These are phyloP conservation scores for Scolanthus callimorphus DNA, from an alignment of 92 coral and sea anemone species.

Conservation along the genomic window DNA sequence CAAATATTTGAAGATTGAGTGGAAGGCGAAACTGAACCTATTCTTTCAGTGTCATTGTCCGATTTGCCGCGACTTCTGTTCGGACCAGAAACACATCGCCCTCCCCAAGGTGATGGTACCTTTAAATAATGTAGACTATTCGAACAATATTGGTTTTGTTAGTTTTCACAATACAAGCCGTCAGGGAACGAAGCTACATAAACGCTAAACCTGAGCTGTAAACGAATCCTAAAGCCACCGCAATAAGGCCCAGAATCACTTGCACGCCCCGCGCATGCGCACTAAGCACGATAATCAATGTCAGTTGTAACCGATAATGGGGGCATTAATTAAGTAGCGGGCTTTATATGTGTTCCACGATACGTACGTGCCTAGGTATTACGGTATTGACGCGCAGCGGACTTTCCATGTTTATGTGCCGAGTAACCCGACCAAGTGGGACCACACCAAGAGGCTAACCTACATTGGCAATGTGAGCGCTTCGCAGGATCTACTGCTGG, in stretches of 20 bases:
- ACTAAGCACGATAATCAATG: constrained; percentile 1
- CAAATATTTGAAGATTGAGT: no score
- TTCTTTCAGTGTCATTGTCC: no score
- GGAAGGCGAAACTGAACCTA: no score
- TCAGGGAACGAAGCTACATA: no score
- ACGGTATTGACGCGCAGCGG: constrained; percentile 60
- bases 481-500: constrained; percentile 25
- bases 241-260: neutral
- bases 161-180: no score
- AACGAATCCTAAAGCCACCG: neutral
- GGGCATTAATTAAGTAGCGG: neutral
- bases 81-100: no score
- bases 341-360: constrained; percentile 14
- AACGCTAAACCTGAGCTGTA: no score
- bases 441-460: constrained; percentile 45
- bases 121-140: no score
- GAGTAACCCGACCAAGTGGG: constrained; percentile 16
- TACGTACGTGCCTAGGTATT: constrained; percentile 32
- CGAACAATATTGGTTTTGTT: no score
- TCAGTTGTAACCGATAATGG: neutral
- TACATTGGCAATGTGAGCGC: constrained; percentile 13
- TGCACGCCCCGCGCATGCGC: neutral
- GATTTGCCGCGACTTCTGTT: no score
- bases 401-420: constrained; percentile 68
- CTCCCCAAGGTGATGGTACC: no score